Evolutionary conservation across 2,797 vertebrate species (phyloP), one percentile per base, ranked within the genome.

Genomic region (Lateolabrax maculatus): DNA sequence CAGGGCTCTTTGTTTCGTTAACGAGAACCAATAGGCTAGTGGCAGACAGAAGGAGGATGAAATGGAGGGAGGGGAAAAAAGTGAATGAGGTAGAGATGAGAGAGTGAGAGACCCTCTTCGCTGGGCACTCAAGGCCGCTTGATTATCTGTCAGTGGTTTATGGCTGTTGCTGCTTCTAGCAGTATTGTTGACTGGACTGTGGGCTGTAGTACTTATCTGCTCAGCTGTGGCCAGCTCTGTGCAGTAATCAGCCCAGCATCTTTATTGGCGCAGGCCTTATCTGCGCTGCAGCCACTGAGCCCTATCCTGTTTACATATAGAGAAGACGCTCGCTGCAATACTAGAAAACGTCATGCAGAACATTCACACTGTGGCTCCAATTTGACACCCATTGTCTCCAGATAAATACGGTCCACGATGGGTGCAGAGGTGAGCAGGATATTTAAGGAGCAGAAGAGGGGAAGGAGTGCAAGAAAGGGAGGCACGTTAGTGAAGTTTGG

Each of bases 1-100:
- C 89, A 63, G 86, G 9, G 8, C 66, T 85, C 93, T 93, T 94
- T 93, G 92, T 93, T 85, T 80, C 77, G 15, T 73, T 93, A 93
- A 92, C 69, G 84, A 93, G 92, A 77, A 80, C 87, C 89, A 91
- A 90, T 84, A 72, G 85, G 75, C 82, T 58, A 2, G 43, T 73
- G 65, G 88, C 82, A 87, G 92, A 91, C 89, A 80, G 89, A 63
- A 74, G 89, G 81, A 89, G 89, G 83, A 80, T 80, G 84, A 65
- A 66, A 72, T 68, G 73, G 80, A 84, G 87, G 71, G 75, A 66
- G 76, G 75, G 68, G 53, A 43, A 23, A 36, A 43, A 72, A 71
- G 73, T 68, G 84, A 87, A 86, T 84, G 83, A 85, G 76, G 44
- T 31, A 61, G 65, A 81, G 71, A 84, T 65, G 81, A 77, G 76